Base-by-base conservation (phyloP, 2,888 invertebrate species). In the Herminia tarsipennalis region DNA sequence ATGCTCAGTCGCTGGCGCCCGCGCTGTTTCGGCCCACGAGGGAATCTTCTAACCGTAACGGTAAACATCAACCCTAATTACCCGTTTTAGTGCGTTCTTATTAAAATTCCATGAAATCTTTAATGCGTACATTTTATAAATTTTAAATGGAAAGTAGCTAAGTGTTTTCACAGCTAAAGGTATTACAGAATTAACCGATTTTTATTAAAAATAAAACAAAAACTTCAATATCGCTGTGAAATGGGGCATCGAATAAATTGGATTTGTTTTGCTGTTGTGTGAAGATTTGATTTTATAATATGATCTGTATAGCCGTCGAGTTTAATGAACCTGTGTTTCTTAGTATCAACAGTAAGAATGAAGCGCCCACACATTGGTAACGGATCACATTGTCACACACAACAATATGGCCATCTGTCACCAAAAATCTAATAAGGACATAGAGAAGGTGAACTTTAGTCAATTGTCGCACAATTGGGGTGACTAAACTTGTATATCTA, bases 41-140 rank as follows among this genome's bases (percentile, higher is more conserved):
- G 59, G 61, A 66, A 58, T 66, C 66, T 64, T 46, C 44, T 35
- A 63, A 61, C 44, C 55, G 66, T 67, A 67, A 65, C 64, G 64
- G 77, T 76, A 70, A 39, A 51, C 49, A 47, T 29, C 49, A 55
- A 62, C 68, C 70, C 73, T 66, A 63, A 70, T 66, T 52, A 53
- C 56, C 43, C 13, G 47, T 38, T 18, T 21, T 47, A 33, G 35
- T 35, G 12, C 8, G 36, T 8, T 24, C 9, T 24, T 24, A 16
- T 16, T 14, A 10, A 3, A 34, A 14, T 8, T 14, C 14, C 14
- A 27, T 40, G 27, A 44, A 54, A 33, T 30, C 5, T 9, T 1
- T 33, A 9, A 28, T 28, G 27, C n/a, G n/a, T n/a, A n/a, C n/a
- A n/a, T n/a, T n/a, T n/a, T n/a, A n/a, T n/a, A n/a, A n/a, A n/a